A percentile compares a stretch with the other conserved stretches of the same genome.
These are phyloP conservation scores for Mimumesa dahlbomi DNA, from an alignment of 2,888 invertebrate species.

Conservation along the genomic window DNA sequence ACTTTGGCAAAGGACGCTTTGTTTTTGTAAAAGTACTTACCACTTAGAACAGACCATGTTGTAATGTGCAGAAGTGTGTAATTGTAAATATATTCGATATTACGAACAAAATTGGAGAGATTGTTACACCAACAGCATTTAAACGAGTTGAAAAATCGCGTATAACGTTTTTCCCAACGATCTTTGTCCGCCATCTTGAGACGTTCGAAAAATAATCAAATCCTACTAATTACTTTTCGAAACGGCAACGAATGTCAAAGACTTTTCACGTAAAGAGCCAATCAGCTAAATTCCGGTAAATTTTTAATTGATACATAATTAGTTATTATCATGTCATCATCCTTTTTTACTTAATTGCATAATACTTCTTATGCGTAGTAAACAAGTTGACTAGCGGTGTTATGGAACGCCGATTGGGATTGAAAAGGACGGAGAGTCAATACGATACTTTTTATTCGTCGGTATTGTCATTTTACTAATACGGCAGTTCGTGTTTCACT, in stretches of 20 bases:
- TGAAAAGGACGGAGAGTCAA: neutral
- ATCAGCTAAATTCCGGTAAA: neutral
- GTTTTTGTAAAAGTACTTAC: neutral
- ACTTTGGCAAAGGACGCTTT: neutral
- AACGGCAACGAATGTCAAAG: neutral
- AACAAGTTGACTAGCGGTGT: neutral
- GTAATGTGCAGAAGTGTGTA: constrained; percentile 29
- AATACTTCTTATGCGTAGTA: neutral
- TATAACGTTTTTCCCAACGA: constrained; percentile 6
- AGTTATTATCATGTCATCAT: no score
- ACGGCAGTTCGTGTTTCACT: constrained; percentile 17
- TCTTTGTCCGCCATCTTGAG: constrained; percentile 3
- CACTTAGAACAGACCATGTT: constrained; percentile 9
- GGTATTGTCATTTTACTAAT: neutral
- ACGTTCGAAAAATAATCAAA: neutral
- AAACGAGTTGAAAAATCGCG: constrained; percentile 3
- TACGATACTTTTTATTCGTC: neutral
- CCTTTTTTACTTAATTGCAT: no score
- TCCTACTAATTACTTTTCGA: no score
- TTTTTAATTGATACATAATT: neutral
- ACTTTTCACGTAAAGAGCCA: neutral
- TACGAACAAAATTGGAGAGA: constrained; percentile 22
- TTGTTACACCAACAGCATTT: constrained; percentile 10
- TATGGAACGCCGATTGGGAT: neutral
- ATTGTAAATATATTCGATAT: constrained; percentile 41